Percentiles rank a stretch among this genome's conserved stretches.
These are phyloP conservation scores for Erebia ligea DNA, from an alignment of 2,888 invertebrate species.

Conservation along the genomic window DNA sequence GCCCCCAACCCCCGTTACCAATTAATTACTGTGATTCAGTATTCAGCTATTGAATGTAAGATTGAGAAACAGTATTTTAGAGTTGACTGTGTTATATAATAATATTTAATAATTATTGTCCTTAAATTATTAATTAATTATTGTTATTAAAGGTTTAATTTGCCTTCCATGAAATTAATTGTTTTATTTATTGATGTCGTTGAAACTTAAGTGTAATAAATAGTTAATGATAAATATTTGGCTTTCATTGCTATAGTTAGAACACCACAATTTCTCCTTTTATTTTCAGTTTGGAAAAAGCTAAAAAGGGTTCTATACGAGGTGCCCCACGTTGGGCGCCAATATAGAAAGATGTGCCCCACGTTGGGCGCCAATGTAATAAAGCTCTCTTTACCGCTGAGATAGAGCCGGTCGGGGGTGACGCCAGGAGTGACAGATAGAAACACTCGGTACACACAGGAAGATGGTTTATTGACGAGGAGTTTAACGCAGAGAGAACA, in stretches of 20 bases:
- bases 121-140: slow-evolving; percentile 69
- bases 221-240: slow-evolving; percentile 12
- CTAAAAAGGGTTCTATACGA: too few relatives aligned
- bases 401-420: too few relatives aligned
- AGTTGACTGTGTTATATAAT: slow-evolving; percentile 78
- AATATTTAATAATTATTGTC: slow-evolving; percentile 48
- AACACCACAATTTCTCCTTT: not conserved
- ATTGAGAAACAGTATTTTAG: slow-evolving; percentile 79
- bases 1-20: slow-evolving; percentile 50
- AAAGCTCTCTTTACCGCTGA: too few relatives aligned
- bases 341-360: too few relatives aligned
- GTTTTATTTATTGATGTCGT: slow-evolving; percentile 51
- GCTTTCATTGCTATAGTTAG: not conserved
- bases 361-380: too few relatives aligned
- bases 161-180: slow-evolving; percentile 53
- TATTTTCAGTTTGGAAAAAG: too few relatives aligned
- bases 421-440: too few relatives aligned
- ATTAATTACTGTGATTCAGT: slow-evolving; percentile 70
- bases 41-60: slow-evolving; percentile 65
- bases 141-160: slow-evolving; percentile 74
- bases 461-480: too few relatives aligned
- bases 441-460: too few relatives aligned
- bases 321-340: too few relatives aligned
- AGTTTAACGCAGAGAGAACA: too few relatives aligned
- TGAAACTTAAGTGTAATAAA: slow-evolving; percentile 25